Base-by-base conservation (phyloP, 92 coral and sea anemone genomes). In the Chrysogorgia sp. region DNA sequence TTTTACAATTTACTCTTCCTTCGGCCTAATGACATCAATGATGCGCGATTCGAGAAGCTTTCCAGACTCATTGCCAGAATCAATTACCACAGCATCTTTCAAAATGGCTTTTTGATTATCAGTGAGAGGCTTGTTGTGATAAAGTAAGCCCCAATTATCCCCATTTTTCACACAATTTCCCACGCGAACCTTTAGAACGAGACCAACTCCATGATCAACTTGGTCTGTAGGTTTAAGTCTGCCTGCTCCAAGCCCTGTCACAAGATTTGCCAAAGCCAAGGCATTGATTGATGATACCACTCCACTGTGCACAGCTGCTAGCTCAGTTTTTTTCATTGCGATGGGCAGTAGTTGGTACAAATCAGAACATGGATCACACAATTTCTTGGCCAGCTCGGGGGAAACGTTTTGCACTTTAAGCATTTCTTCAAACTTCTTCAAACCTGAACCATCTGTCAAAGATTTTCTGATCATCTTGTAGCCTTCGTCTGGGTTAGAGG, bases 161-260 rank as follows among this genome's bases (percentile, higher is more conserved):
- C 87, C 92, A 40, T 81, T 68, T 20, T 56, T 79, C 41, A 94
- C 67, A 34, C 65, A 89, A 35, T 90, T 86, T 26, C 98, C 98
- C 47, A 89, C 87, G 4, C 81, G 83, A 15, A 88, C 87, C 57
- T 80, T 48, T 1, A 94, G 64, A 5, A 85, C 58, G 41, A 91
- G 26, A 15, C 98, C 98, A 26, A 94, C 92, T 10, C 98, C 88
- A 75, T 86, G 94, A 57, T 93, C 90, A 43, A 93, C 74, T 1
- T 49, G 29, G 68, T 88, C 91, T 22, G 74, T 61, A 7, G 88
- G 81, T 45, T 81, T 85, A 20, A 70, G 77, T 15, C 98, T 81
- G 0, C 98, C 98, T 21, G 98, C 98, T 0, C 98, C 98, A 34
- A 94, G 91, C 58, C 28, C 52, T 10, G 83, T 86, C 31, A 79